Conservation (phyloP, 2,113 vertebrate genomes). For the Agelaius tricolor region DNA sequence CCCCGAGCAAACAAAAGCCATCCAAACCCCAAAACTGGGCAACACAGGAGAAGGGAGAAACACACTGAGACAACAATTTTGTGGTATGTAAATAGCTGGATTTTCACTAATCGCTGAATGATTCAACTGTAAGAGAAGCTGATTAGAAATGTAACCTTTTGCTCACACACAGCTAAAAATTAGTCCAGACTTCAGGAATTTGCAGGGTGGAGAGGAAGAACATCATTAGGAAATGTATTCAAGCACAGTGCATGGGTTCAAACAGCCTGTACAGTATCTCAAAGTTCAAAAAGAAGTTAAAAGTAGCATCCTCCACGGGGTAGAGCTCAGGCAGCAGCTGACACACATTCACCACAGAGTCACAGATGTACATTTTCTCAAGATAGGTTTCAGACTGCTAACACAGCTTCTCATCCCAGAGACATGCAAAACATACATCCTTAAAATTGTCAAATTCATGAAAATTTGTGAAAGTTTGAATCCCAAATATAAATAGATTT, state of each 20-base stretch:
- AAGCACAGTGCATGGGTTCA: not conserved
- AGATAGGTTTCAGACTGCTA: not conserved
- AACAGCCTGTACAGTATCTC: not conserved
- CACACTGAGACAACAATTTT: not conserved
- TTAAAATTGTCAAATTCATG: not conserved
- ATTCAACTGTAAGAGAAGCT: not conserved
- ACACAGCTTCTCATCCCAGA: not conserved
- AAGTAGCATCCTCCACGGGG: rapidly evolving
- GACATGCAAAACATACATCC: not conserved
- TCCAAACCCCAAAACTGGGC: not conserved
- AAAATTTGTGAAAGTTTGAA: not conserved
- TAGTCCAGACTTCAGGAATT: not conserved
- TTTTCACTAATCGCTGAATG: not conserved
- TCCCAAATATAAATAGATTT: not conserved
- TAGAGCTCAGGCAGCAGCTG: not conserved
- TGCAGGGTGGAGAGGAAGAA: not conserved
- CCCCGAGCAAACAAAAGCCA: not conserved
- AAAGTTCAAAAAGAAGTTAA: not conserved
- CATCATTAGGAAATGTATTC: not conserved
- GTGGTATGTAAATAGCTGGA: not conserved
- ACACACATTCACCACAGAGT: not conserved
- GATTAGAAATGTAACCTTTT: not conserved
- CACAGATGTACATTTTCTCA: not conserved
- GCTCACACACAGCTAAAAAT: not conserved
- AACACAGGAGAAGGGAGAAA: not conserved